Conservation (phyloP, 1,140 invertebrate genomes). For the Oedothorax gibbosus region DNA sequence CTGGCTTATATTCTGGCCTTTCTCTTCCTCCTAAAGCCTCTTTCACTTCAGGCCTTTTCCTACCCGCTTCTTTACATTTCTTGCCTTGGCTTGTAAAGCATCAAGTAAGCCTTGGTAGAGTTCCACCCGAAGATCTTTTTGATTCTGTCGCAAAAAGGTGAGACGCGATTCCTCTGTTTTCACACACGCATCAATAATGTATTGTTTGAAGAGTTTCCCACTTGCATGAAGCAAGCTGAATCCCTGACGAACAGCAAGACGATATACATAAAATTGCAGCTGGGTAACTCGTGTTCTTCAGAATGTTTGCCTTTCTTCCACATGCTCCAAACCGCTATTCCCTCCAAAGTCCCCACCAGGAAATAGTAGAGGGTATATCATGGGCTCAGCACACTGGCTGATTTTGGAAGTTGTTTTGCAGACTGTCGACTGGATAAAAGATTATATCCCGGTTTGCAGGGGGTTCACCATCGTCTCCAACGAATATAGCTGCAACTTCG, state of each 20-base stretch:
- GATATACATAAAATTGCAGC: background rate
- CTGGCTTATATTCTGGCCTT: no score
- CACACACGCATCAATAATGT: conserved; percentile 57
- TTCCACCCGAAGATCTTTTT: conserved; percentile 57
- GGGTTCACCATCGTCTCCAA: no score
- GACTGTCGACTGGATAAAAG: no score
- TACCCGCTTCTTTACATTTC: background rate
- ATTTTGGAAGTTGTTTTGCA: no score
- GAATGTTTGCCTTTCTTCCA: conserved; percentile 1
- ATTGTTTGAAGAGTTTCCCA: conserved; percentile 63
- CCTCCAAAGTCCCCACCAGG: conserved; percentile 6
- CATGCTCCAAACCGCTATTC: conserved; percentile 13
- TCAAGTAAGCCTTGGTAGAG: conserved; percentile 42
- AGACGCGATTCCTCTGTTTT: conserved; percentile 54
- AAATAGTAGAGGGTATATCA: no score
- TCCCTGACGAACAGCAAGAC: background rate
- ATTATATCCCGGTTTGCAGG: no score
- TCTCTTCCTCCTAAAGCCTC: no score
- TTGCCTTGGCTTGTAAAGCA: background rate
- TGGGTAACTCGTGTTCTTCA: background rate
- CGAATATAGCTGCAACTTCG: no score
- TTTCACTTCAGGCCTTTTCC: no score
- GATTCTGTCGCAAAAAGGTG: conserved; percentile 32
- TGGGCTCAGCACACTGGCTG: no score
- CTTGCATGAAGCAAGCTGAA: conserved; percentile 14